Evolutionary conservation across 2,888 invertebrate genomes (phyloP).

Genomic region (Agrilus biguttatus): DNA sequence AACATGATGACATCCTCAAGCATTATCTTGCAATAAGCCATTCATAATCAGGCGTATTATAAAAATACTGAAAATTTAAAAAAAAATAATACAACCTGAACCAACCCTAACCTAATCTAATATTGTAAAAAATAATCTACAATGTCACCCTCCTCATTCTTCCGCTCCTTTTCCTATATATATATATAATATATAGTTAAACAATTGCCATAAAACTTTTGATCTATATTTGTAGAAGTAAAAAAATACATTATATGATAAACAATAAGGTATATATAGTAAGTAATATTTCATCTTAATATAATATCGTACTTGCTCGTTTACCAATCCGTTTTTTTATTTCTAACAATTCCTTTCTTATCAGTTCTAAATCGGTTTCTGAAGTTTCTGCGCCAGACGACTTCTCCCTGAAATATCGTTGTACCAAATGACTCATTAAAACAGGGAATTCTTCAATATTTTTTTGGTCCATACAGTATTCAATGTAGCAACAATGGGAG

Average conservation of each 20-base stretch:
- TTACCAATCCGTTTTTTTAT: constrained; percentile 16
- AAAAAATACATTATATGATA: not conserved
- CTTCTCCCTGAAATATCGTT: constrained; percentile 44
- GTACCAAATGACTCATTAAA: constrained; percentile 43
- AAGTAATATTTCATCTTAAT: not conserved
- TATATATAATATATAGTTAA: too few species aligned
- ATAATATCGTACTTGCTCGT: not conserved
- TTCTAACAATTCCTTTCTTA: constrained; percentile 35
- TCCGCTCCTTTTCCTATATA: too few species aligned
- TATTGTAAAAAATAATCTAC: too few species aligned
- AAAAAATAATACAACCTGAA: too few species aligned
- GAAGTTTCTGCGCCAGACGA: constrained; percentile 24
- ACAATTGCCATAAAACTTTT: too few species aligned
- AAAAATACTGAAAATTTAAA: too few species aligned
- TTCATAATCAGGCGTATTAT: too few species aligned
- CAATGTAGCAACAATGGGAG: constrained; percentile 24
- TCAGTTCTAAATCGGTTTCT: constrained; percentile 30
- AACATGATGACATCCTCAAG: too few species aligned
- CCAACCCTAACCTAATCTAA: too few species aligned
- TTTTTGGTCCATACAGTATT: constrained; percentile 30
- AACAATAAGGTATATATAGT: not conserved
- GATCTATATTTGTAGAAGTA: too few species aligned
- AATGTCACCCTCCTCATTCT: too few species aligned
- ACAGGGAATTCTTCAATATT: constrained; percentile 35
- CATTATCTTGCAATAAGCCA: too few species aligned